phyloP scores from a whole-genome alignment of 1,140 invertebrate genomes.

The Stegodyphus dumicola region DNA sequence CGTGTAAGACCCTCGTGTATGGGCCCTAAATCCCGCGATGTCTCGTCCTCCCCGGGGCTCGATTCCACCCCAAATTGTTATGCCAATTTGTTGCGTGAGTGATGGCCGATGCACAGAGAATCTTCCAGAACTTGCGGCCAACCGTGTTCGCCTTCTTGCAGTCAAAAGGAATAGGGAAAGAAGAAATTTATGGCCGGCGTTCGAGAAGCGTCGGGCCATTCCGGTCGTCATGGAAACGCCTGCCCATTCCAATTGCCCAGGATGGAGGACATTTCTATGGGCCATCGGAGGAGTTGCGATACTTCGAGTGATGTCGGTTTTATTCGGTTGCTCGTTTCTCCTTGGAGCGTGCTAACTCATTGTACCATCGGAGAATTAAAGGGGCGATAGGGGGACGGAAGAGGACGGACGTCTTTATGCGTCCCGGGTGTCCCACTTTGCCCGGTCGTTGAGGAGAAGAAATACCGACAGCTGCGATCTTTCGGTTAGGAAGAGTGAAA shows the following conservation, averaged over 20 bases:
- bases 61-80: constrained; percentile 52
- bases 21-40: constrained; percentile 47
- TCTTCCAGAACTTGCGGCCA: constrained; percentile 46
- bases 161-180: constrained; percentile 1
- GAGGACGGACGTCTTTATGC: constrained; percentile 37
- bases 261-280: constrained; percentile 38
- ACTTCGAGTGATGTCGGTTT: constrained; percentile 48
- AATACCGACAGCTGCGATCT: constrained; percentile 49
- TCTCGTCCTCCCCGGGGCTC: constrained; percentile 44
- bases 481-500: constrained; percentile 17
- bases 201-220: constrained; percentile 9
- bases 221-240: constrained; percentile 40
- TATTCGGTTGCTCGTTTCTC: constrained; percentile 26
- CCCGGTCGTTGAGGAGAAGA: constrained; percentile 22
- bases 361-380: constrained; percentile 38
- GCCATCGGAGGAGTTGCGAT: constrained; percentile 30
- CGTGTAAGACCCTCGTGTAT: constrained; percentile 48
- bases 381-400: neutral
- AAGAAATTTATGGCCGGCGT: constrained; percentile 34
- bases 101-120: constrained; percentile 7
- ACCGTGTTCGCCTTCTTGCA: constrained; percentile 25
- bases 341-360: constrained; percentile 29
- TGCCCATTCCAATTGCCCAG: constrained; percentile 3
- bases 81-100: constrained; percentile 54
- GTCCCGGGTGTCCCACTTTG: constrained; percentile 41